Percentiles rank a stretch among this genome's conserved stretches.
Evolutionary conservation across 2,113 vertebrate species (phyloP).

Genomic region (Vanacampus margaritifer): DNA sequence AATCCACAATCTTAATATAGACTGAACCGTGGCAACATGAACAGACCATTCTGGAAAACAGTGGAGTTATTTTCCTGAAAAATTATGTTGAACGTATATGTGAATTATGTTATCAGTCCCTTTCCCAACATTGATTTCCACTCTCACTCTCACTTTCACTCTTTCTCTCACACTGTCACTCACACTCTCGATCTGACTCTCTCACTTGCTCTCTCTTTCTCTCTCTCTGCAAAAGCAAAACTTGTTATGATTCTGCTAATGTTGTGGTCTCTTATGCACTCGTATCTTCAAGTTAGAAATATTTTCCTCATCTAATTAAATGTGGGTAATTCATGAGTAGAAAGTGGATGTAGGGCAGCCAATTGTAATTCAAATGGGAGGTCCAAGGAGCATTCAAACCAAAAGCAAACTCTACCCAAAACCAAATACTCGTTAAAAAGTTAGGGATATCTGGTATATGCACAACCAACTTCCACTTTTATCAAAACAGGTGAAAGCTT

Average conservation of each 20-base stretch:
- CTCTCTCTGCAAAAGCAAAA: not conserved
- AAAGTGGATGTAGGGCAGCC: not conserved
- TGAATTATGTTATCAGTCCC: too few relatives aligned
- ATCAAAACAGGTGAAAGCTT: too few relatives aligned
- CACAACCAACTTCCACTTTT: too few relatives aligned
- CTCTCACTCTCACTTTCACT: too few relatives aligned
- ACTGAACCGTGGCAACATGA: not conserved
- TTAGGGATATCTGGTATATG: too few relatives aligned
- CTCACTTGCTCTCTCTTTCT: too few relatives aligned
- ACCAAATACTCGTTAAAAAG: too few relatives aligned
- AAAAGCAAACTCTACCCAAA: not conserved
- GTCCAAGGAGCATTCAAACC: constrained; percentile 24
- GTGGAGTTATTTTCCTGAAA: not conserved
- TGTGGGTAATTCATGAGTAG: not conserved
- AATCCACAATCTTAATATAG: too few relatives aligned
- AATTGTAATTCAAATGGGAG: constrained; percentile 32
- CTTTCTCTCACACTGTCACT: too few relatives aligned
- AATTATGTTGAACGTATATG: too few relatives aligned
- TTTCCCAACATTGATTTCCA: not conserved
- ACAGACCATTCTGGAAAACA: not conserved
- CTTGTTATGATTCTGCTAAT: not conserved
- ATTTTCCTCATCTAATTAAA: not conserved
- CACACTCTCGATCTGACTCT: too few relatives aligned
- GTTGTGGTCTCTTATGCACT: not conserved
- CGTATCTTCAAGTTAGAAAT: not conserved